Conservation (phyloP, 2,888 invertebrate genomes). For the Leptopilina myrica region DNA sequence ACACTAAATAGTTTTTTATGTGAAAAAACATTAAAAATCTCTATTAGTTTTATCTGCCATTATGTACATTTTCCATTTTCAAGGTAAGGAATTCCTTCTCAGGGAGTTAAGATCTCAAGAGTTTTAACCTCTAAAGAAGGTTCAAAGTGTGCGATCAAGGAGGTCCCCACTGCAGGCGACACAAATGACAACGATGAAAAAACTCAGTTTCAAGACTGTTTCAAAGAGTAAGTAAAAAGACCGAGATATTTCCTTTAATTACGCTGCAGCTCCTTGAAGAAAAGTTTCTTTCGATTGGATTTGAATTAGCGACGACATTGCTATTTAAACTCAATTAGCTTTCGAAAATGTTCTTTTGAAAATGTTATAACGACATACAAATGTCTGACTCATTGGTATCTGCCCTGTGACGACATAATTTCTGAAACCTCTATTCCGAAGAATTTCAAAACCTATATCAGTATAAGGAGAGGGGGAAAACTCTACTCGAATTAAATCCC, state of each 20-base stretch:
- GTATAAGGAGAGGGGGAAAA: constrained; percentile 20
- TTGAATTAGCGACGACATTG: constrained; percentile 13
- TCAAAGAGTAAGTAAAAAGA: constrained; percentile 21
- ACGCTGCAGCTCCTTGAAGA: neutral
- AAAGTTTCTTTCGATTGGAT: constrained; percentile 5
- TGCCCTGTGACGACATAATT: constrained; percentile 24
- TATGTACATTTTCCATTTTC: neutral
- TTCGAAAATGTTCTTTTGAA: constrained; percentile 19
- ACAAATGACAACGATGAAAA: constrained; percentile 34
- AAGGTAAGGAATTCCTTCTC: constrained; percentile 19
- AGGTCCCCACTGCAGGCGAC: constrained; percentile 32
- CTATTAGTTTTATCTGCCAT: neutral
- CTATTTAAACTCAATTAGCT: constrained; percentile 26
- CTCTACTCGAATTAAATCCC: constrained; percentile 35
- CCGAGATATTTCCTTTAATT: constrained; percentile 34
- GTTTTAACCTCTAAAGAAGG: constrained; percentile 30
- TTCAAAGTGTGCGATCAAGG: constrained; percentile 29
- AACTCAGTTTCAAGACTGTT: constrained; percentile 31
- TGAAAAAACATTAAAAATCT: neutral
- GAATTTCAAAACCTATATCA: constrained; percentile 25
- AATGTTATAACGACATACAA: constrained; percentile 23
- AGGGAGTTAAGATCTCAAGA: neutral
- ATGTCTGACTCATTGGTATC: constrained; percentile 10
- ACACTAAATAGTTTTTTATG: too few species aligned
- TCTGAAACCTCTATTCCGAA: neutral